Conservation (phyloP, 2,888 invertebrate species). For the Brachylomia viminalis region DNA sequence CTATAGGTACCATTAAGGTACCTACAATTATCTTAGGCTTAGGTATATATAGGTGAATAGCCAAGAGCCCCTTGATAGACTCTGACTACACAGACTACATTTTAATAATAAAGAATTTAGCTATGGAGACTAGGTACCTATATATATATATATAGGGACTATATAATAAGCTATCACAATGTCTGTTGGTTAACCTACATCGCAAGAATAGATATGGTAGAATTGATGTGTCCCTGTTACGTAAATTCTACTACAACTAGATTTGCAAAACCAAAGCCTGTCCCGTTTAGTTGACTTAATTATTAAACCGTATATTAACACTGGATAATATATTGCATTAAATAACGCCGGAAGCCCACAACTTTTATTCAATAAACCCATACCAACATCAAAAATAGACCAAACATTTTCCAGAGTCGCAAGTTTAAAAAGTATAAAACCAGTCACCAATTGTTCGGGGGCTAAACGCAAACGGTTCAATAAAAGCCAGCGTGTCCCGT, state of each 20-base stretch:
- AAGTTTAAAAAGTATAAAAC: slow-evolving; percentile 76
- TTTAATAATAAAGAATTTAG: neutral
- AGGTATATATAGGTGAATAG: too few species aligned
- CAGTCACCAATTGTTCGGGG: slow-evolving; percentile 77
- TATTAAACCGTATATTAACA: neutral
- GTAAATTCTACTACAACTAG: neutral
- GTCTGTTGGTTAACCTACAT: neutral
- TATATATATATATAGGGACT: neutral
- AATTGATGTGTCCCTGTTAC: neutral
- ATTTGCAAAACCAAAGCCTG: neutral
- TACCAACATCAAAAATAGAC: slow-evolving; percentile 41
- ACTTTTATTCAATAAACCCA: slow-evolving; percentile 14
- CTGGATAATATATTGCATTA: neutral
- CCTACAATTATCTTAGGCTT: neutral
- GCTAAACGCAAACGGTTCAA: slow-evolving; percentile 85
- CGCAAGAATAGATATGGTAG: neutral
- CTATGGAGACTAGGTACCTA: neutral
- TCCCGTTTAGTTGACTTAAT: neutral
- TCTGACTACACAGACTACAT: too few species aligned
- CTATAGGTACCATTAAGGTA: too few species aligned
- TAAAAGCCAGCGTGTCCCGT: slow-evolving; percentile 85
- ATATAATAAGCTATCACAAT: neutral
- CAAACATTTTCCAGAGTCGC: slow-evolving; percentile 56
- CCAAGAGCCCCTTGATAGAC: too few species aligned
- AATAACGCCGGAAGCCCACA: neutral